These are phyloP conservation scores for Chrysomallon squamiferum DNA, from an alignment of 1,140 invertebrate genomes.

Conservation along the genomic window DNA sequence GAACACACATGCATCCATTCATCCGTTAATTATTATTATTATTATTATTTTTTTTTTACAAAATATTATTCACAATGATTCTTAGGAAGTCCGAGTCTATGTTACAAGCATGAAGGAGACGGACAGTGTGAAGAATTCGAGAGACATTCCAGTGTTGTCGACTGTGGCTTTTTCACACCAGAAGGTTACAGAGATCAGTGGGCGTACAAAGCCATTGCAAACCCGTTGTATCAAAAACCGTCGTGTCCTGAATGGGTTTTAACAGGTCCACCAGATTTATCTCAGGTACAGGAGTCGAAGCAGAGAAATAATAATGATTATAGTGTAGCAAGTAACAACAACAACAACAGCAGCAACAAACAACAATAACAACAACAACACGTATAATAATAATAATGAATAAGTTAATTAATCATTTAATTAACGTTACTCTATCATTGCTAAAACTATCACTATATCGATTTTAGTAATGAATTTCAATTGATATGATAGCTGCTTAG, in stretches of 20 bases:
- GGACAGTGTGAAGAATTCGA: constrained; percentile 46
- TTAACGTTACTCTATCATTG: too few species aligned
- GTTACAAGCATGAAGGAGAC: constrained; percentile 44
- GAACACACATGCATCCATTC: too few species aligned
- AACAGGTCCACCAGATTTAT: constrained; percentile 27
- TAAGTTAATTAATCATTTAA: not conserved
- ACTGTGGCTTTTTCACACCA: constrained; percentile 47
- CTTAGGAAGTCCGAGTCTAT: constrained; percentile 38
- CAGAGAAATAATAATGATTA: not conserved
- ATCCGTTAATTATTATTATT: too few species aligned
- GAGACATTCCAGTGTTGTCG: constrained; percentile 19
- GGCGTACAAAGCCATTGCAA: constrained; percentile 29
- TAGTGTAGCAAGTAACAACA: not conserved
- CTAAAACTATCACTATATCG: too few species aligned
- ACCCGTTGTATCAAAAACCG: constrained; percentile 25
- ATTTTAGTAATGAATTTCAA: too few species aligned
- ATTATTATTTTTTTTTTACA: too few species aligned
- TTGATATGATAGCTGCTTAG: too few species aligned
- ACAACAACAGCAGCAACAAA: not conserved
- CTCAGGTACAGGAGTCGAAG: constrained; percentile 14
- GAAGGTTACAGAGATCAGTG: constrained; percentile 43
- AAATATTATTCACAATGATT: too few species aligned
- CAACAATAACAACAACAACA: too few species aligned
- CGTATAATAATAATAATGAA: too few species aligned
- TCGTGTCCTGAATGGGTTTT: constrained; percentile 32